Evolutionary conservation across 2,888 invertebrate species (phyloP).

Genomic region (Brachyptera putata): DNA sequence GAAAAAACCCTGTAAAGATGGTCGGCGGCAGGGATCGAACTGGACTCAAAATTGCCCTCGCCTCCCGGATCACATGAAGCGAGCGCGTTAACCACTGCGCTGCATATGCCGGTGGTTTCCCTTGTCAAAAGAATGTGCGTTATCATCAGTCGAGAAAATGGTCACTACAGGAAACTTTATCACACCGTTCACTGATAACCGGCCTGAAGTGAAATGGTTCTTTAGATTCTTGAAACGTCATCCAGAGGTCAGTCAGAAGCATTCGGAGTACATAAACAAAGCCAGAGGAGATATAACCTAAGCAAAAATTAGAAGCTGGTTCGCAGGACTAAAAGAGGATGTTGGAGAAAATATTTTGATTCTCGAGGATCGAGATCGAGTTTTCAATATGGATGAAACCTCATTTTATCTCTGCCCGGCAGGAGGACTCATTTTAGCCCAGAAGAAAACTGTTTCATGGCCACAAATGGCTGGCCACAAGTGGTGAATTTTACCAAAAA

Average conservation of each 20-base stretch:
- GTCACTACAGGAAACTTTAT: constrained; percentile 29
- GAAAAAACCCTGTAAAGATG: too few relatives aligned
- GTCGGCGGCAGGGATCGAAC: too few relatives aligned
- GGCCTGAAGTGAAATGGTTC: constrained; percentile 34
- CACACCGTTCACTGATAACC: constrained; percentile 28
- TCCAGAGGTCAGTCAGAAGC: constrained; percentile 30
- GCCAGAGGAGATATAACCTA: constrained; percentile 13
- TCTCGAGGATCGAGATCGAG: constrained; percentile 4
- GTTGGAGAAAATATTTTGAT: constrained; percentile 5
- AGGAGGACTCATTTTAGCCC: constrained; percentile 31
- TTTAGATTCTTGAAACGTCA: constrained; percentile 33
- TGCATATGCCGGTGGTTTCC: too few relatives aligned
- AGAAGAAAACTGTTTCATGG: too few relatives aligned
- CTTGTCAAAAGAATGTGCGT: constrained; percentile 30
- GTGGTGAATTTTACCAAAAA: too few relatives aligned
- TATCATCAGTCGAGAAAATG: constrained; percentile 33
- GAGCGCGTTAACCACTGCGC: too few relatives aligned
- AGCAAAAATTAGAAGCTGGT: constrained; percentile 22
- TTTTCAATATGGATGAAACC: constrained; percentile 37
- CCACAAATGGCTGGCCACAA: too few relatives aligned
- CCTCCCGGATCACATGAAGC: too few relatives aligned
- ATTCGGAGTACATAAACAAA: constrained; percentile 33
- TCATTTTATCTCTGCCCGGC: constrained; percentile 33
- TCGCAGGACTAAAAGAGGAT: background rate
- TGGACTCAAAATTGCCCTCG: too few relatives aligned